Evolutionary conservation across 1,140 invertebrate species (phyloP), one percentile per base, ranked within the genome.

Genomic region (Drosophila varians): DNA sequence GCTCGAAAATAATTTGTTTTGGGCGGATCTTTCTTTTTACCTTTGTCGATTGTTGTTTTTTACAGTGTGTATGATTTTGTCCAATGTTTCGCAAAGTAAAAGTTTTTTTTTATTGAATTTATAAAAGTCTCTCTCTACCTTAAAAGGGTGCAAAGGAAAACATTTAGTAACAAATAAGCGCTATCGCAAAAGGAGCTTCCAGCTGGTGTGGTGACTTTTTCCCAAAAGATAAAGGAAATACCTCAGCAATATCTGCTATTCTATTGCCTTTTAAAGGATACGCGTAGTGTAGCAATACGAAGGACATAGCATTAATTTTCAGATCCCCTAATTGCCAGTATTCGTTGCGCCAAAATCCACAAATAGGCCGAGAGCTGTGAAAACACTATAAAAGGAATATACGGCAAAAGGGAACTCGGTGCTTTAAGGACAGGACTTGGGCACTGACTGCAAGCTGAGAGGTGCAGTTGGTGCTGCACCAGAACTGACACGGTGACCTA

Each of bases 41-140:
- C 11, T 14, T 16, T 14, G 42, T 25, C 45, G 54, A 31, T 51
- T n/a, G n/a, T n/a, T n/a, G n/a, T n/a, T n/a, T n/a, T n/a, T n/a
- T n/a, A n/a, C n/a, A n/a, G n/a, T n/a, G n/a, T n/a, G n/a, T n/a
- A n/a, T n/a, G n/a, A n/a, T n/a, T n/a, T n/a, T n/a, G n/a, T 70
- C 70, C 52, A 45, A 58, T 70, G 73, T 66, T 74, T 61, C 46
- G 45, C 51, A 40, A 74, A 74, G 72, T 68, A 53, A 74, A 68
- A 74, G 71, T 74, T 72, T 72, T 72, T 72, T 72, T 72, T 68
- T n/a, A n/a, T n/a, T n/a, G n/a, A n/a, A n/a, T n/a, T n/a, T n/a
- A n/a, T n/a, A n/a, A n/a, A n/a, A n/a, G n/a, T n/a, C n/a, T n/a
- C n/a, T n/a, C n/a, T n/a, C n/a, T n/a, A n/a, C n/a, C n/a, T n/a